Base-by-base conservation (phyloP, 2,888 invertebrate genomes). In the Drosophila cognata region DNA sequence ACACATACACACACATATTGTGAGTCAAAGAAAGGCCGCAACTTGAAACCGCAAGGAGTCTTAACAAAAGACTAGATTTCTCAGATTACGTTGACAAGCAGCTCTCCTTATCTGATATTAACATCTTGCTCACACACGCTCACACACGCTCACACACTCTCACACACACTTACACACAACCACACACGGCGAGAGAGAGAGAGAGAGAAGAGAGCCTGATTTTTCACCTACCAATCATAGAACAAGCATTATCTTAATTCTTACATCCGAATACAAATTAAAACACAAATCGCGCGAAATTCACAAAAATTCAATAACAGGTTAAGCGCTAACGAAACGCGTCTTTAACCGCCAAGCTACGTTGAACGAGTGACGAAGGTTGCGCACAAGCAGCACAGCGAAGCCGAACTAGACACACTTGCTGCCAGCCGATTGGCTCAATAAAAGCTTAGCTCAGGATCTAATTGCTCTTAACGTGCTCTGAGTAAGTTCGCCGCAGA, bases 21-120 rank as follows among this genome's bases (percentile, higher is more conserved):
- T 59, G 56, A 64, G 78, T 71, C 61, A 70, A 78, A 57, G 53
- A 61, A 66, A 67, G 63, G 59, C 62, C 81, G 73, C 71, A 41
- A 63, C 38, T 59, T 62, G 80, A 70, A 38, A 52, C 77, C 59
- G 50, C 71, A 62, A 58, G 57, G 38, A 71, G 77, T 41, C 58
- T 71, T 61, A 71, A 89, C 90, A 85, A 88, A 85, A 80, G 84
- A 63, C 70, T 71, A 77, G 84, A 84, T 84, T 88, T 79, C 71
- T 50, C 48, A 71, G 84, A 84, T 84, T 72, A 88, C 70, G 66
- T 58, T 84, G 84, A 84, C 90, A 77, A 60, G 68, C 69, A 57
- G 65, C 53, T 53, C 13, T 35, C 36, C 63, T 78, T 78, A 73
- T 78, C 82, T 43, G 60, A 60, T 53, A 63, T 67, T 46, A 66